A percentile compares a stretch with the other conserved stretches of the same genome.
Evolutionary conservation across 2,113 vertebrate genomes (phyloP).

Genomic region (Tachycineta bicolor): DNA sequence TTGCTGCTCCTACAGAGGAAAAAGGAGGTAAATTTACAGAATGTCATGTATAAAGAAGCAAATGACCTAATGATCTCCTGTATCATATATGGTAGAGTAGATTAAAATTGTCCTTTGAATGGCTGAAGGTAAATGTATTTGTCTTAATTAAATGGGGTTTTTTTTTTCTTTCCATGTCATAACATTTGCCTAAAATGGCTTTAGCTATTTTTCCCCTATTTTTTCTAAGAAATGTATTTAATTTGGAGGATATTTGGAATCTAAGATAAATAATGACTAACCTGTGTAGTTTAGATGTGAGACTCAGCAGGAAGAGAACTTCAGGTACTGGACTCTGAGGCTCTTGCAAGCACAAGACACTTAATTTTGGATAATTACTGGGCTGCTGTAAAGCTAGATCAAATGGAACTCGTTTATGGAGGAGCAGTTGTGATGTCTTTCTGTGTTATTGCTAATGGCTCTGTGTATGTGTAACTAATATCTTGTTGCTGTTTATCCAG

Average conservation of each 20-base stretch:
- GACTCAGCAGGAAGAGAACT: background rate
- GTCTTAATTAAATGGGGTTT: too few species aligned
- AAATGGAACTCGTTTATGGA: background rate
- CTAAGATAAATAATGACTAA: background rate
- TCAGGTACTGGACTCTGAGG: background rate
- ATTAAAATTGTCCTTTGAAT: background rate
- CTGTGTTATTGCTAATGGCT: background rate
- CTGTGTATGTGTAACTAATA: background rate
- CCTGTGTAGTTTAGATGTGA: background rate
- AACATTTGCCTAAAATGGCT: background rate
- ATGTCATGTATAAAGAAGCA: background rate
- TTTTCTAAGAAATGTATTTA: background rate
- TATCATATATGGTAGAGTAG: background rate
- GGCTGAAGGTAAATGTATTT: background rate
- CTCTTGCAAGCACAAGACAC: background rate
- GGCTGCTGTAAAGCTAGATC: background rate
- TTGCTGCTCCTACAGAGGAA: slow-evolving; percentile 53
- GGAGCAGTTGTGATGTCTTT: background rate
- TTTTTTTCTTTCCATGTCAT: background rate
- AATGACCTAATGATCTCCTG: background rate
- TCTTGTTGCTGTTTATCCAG: background rate
- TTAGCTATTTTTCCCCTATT: fast-evolving
- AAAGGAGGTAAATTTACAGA: slow-evolving; percentile 74
- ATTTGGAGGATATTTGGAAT: background rate
- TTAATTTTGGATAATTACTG: background rate